These are phyloP conservation scores for Trypoxylus dichotomus DNA, from an alignment of 1,140 invertebrate species.

Conservation along the genomic window DNA sequence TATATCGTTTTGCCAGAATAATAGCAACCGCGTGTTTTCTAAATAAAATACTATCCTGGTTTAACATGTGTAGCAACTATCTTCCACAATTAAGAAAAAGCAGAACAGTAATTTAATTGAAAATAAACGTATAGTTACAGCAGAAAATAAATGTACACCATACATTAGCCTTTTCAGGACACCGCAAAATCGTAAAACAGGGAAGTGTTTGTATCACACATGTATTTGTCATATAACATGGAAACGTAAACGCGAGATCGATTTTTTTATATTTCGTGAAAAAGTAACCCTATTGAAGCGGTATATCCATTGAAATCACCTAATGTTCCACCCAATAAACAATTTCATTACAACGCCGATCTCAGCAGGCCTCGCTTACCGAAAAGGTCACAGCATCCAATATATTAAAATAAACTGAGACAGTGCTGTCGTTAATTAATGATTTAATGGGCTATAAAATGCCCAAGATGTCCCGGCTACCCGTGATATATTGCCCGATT, in stretches of 20 bases:
- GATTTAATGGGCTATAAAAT: constrained; percentile 22
- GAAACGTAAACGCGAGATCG: not conserved
- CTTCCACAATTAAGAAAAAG: not conserved
- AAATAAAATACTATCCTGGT: too few species aligned
- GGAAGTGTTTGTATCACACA: constrained; percentile 18
- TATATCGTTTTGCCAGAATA: too few species aligned
- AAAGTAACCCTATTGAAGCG: not conserved
- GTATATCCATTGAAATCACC: constrained; percentile 9
- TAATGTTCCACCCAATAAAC: constrained; percentile 23
- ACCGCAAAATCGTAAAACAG: not conserved
- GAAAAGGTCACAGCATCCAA: constrained; percentile 21
- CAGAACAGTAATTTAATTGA: not conserved
- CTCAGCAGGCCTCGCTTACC: not conserved
- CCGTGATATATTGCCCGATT: constrained; percentile 15
- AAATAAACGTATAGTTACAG: not conserved
- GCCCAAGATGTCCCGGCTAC: constrained; percentile 9
- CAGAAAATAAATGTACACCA: not conserved
- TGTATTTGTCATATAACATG: constrained; percentile 17
- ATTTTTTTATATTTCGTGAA: constrained; percentile 8
- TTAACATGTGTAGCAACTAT: not conserved
- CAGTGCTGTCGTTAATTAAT: constrained; percentile 25
- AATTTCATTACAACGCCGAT: constrained; percentile 12
- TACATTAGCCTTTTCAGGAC: not conserved
- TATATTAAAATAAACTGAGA: constrained; percentile 25
- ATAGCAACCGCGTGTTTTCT: too few species aligned